A percentile compares a stretch with the other conserved stretches of the same genome.
Evolutionary conservation across 1,140 invertebrate genomes (phyloP).

Genomic region (Saxidomus purpurata): DNA sequence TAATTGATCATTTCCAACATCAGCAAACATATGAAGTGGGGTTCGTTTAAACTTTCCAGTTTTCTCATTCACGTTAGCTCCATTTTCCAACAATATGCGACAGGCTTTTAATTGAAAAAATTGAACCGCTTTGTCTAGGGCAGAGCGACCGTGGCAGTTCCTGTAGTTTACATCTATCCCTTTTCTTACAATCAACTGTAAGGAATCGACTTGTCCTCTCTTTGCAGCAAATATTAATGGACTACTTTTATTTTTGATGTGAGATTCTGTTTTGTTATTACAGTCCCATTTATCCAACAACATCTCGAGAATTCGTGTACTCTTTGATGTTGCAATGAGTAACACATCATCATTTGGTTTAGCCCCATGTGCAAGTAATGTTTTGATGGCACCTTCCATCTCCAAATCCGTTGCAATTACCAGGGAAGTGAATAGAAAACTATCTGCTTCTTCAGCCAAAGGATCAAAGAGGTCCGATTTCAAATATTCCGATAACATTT

Average conservation of each 20-base stretch:
- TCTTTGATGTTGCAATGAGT: slow-evolving; percentile 5
- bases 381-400: too few relatives aligned
- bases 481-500: too few relatives aligned
- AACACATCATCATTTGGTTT: not conserved
- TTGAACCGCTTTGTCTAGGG: slow-evolving; percentile 12
- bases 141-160: not conserved
- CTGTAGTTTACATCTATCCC: not conserved
- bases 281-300: not conserved
- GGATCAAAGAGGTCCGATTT: too few relatives aligned
- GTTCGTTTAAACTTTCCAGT: slow-evolving; percentile 25
- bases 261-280: not conserved
- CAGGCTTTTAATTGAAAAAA: not conserved
- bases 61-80: not conserved
- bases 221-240: slow-evolving; percentile 21
- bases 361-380: not conserved
- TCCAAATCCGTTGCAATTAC: too few relatives aligned
- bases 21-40: slow-evolving; percentile 22
- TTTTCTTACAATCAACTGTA: not conserved
- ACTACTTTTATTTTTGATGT: not conserved
- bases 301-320: too few relatives aligned
- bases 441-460: too few relatives aligned
- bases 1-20: not conserved
- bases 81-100: not conserved
- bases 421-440: too few relatives aligned
- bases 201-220: not conserved